Percentiles rank a stretch among this genome's conserved stretches.
Evolutionary conservation across 2,888 invertebrate species (phyloP).

Genomic region (Tetrapedia diversipes): DNA sequence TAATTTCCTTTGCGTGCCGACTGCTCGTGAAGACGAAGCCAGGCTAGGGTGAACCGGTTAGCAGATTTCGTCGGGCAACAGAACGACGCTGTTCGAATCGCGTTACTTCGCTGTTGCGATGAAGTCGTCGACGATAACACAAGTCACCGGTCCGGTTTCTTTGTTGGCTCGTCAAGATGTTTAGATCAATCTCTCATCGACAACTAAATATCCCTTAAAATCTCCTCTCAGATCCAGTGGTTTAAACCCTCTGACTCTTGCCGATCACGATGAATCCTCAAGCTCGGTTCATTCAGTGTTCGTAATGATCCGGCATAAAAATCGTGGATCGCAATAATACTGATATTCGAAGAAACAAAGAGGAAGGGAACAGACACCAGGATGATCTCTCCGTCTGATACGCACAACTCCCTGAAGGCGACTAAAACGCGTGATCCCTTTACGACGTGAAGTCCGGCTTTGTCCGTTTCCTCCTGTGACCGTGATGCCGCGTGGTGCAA

Average conservation of each 20-base stretch:
- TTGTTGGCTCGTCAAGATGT: background rate
- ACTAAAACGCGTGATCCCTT: slow-evolving; percentile 4
- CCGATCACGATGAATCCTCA: background rate
- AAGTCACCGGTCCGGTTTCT: background rate
- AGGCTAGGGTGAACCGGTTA: slow-evolving; percentile 39
- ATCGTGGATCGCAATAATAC: too few species aligned
- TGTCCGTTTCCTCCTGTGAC: slow-evolving; percentile 39
- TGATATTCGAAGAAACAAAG: background rate
- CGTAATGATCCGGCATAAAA: background rate
- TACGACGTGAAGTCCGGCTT: slow-evolving; percentile 10
- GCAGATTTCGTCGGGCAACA: slow-evolving; percentile 18
- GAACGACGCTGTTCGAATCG: background rate
- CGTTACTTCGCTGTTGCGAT: background rate
- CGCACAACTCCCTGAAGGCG: background rate
- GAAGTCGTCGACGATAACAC: background rate
- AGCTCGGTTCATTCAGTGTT: background rate
- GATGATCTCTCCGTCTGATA: slow-evolving; percentile 2
- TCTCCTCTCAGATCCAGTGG: background rate
- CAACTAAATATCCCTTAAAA: background rate
- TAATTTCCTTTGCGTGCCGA: slow-evolving; percentile 37
- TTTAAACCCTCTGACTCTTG: background rate
- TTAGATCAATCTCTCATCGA: slow-evolving; percentile 13
- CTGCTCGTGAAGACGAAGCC: slow-evolving; percentile 28
- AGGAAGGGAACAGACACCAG: background rate
- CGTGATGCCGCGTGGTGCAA: slow-evolving; percentile 20